Base-by-base conservation (phyloP, 2,797 vertebrate genomes). In the Borostomias antarcticus region DNA sequence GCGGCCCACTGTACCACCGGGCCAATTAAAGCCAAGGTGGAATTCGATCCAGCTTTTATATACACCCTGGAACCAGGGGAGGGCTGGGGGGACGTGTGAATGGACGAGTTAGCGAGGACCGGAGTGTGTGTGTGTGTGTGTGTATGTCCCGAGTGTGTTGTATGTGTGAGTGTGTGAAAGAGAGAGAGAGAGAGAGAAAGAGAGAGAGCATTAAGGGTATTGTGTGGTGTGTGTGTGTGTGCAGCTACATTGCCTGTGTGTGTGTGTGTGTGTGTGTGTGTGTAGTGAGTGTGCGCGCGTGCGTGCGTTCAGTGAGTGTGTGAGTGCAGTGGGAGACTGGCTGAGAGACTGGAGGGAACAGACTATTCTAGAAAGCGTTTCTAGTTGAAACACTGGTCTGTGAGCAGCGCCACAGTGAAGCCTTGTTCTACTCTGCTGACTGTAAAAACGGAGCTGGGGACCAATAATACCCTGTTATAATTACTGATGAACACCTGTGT, bases 21-120 rank as follows among this genome's bases (percentile, higher is more conserved):
- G 88, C 84, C 90, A 91, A 91, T 91, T 91, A 91, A 89, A 86
- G 73, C 83, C 76, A 85, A 88, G 83, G 80, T 89, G 91, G 84
- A 92, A 92, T 82, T 90, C 63, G 88, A 93, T 91, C 87, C 84
- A 81, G 87, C 87, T 90, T 90, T 87, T 89, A 88, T 92, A 90
- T 83, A 90, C 86, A 90, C 77, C 79, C 77, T 68, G 83, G 83
- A 87, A n/a, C 81, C 77, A 82, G 82, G 65, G 33, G 47, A 76
- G 66, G 64, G 53, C 56, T 43, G 57, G 63, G 62, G 37, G 56
- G 52, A 65, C 33, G 3, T 64, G 53, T 50, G 64, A 69, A 67
- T 56, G 66, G 70, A 52, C 47, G 43, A 52, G 48, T 11, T 17
- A 57, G 54, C 32, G 64, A 67, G 61, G 72, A 66, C 68, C 17